Base-by-base conservation (phyloP, 2,113 vertebrate species). In the Dendrocopos noguchii region DNA sequence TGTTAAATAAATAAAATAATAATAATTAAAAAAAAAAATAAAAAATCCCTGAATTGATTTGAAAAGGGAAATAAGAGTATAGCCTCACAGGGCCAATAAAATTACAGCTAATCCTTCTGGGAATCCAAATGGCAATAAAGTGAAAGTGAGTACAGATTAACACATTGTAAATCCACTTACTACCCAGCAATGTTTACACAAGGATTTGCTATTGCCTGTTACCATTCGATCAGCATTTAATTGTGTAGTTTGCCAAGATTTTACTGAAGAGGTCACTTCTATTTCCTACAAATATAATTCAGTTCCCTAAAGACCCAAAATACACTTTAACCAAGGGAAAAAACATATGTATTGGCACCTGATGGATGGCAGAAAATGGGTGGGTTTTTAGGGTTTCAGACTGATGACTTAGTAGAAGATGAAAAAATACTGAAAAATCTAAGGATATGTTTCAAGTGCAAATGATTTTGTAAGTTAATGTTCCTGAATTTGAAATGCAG, bases 41-140 rank as follows among this genome's bases (percentile, higher is more conserved):
- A 77, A 13, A 57, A 82, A 87, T 79, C 80, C 95, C 33, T 2
- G 15, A 76, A 79, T 86, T 95, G 88, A 96, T 97, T 95, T 97
- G 94, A 87, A 97, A 97, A 95, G 87, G 84, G 84, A 96, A 97
- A 96, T 93, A 95, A 86, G 94, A 97, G 98, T 97, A 98, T 96
- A 97, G 97, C 97, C 94, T 98, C 98, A 98, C 98, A 98, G 97
- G 98, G 97, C 97, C 98, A 98, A 98, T 98, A 97, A 98, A 98
- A 98, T 97, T 98, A 98, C 98, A 98, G 98, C 97, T 99, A 99
- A 99, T 99, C 98, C 98, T 97, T 98, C 96, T 97, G 98, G 98
- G 98, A 98, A 98, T 98, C 98, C 97, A 98, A 97, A 98, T 98
- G 98, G 98, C 98, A 99, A 99, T 98, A 98, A 98, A 99, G 98